These are phyloP conservation scores for Hyposoter didymator DNA, from an alignment of 2,888 invertebrate genomes.

Conservation along the genomic window DNA sequence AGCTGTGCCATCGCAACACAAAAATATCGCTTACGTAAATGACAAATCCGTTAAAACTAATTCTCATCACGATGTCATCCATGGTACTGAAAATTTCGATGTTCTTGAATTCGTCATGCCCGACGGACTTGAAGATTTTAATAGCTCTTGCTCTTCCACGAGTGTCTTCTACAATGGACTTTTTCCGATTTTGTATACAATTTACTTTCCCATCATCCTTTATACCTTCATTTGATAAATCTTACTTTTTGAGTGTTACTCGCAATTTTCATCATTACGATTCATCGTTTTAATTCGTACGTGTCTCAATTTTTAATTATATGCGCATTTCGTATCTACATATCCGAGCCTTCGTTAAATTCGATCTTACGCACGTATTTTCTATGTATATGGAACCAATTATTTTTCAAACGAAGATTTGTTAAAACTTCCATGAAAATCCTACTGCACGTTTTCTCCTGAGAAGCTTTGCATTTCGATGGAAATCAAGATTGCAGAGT, in stretches of 20 bases:
- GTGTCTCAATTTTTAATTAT: constrained; percentile 1
- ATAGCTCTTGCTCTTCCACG: constrained; percentile 34
- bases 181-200: neutral
- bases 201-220: neutral
- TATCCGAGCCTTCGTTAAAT: no score
- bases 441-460: no score
- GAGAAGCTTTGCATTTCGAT: no score
- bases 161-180: neutral
- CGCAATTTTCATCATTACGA: neutral
- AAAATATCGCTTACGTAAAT: constrained; percentile 24
- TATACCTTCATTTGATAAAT: constrained; percentile 34
- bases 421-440: neutral
- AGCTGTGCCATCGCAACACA: constrained; percentile 31
- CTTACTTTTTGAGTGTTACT: neutral
- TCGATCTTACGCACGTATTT: neutral
- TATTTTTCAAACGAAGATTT: neutral
- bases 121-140: constrained; percentile 67
- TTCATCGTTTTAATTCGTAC: neutral
- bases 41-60: constrained; percentile 7
- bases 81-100: constrained; percentile 59
- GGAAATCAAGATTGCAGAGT: no score
- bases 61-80: neutral
- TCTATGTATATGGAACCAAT: neutral
- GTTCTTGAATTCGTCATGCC: constrained; percentile 70
- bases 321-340: neutral